These are phyloP conservation scores for Pandion haliaetus DNA, from an alignment of 2,113 vertebrate species.

Conservation along the genomic window DNA sequence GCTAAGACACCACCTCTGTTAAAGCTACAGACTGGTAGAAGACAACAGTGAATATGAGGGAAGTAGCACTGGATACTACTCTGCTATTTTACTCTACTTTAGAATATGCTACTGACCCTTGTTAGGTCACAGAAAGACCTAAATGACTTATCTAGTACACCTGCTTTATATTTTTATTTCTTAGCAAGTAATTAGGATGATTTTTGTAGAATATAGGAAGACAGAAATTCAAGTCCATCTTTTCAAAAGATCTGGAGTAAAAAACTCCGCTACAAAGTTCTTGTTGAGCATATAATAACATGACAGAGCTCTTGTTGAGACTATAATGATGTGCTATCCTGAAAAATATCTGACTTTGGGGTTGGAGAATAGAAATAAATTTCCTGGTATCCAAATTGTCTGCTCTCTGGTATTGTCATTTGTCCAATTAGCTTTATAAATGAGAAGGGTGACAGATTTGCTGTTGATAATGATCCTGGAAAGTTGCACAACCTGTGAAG, in stretches of 20 bases:
- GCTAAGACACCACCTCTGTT: background rate
- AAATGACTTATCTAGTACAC: background rate
- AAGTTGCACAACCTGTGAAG: background rate
- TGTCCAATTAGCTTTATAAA: background rate
- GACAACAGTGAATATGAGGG: background rate
- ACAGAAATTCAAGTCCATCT: background rate
- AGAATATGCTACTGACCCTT: background rate
- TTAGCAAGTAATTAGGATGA: background rate
- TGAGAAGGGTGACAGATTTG: background rate
- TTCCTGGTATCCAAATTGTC: background rate
- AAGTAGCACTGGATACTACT: background rate
- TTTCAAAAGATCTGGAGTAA: background rate
- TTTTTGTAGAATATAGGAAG: background rate
- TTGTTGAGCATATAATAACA: background rate
- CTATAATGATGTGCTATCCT: background rate
- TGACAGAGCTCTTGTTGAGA: background rate
- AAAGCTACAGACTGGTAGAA: background rate
- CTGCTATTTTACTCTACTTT: background rate
- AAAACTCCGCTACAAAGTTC: background rate
- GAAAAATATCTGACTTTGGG: background rate
- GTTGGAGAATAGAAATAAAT: background rate
- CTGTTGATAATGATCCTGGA: background rate
- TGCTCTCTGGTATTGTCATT: accelerated
- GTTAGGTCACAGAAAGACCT: background rate
- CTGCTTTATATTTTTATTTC: accelerated